Evolutionary conservation across 2,113 vertebrate genomes (phyloP), one percentile per base, ranked within the genome.

Genomic region (Fulica atra): DNA sequence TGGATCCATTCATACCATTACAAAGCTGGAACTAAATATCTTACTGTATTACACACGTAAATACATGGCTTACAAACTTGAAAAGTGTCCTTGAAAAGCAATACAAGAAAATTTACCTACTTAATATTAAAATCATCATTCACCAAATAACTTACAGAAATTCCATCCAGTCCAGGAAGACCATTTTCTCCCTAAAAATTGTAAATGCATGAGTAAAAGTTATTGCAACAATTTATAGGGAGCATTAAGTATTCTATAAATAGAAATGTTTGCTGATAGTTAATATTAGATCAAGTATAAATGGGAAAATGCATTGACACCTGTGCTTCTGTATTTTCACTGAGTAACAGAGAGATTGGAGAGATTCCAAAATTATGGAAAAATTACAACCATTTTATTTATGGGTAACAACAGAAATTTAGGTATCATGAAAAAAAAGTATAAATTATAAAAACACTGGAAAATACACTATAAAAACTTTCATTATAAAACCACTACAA

Each of bases 131-230:
- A 91, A 84, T 23, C 16, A 46, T 64, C 33, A 44, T 83, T 51
- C 13, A 19, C 25, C 65, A 89, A 92, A 74, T 25, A 82, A 97
- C 99, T 99, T 98, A 99, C 99, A 95, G 97, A 81, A 46, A 92
- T 66, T 48, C 99, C 99, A 78, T 97, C 95, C 40, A 88, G 13
- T 89, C 99, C 99, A 40, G 97, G 98, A 42, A 96, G 84, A n/a
- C 99, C 99, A 63, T 97, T 97, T 44, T 96, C 86, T 83, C 97
- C 97, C 99, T 99, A 94, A 94, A 92, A 97, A 93, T 94, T 38
- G 91, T 35, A 95, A 95, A 88, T 13, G 13, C 5, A 57, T 11
- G 13, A 3, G 28, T 66, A 59, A 94, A 94, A 88, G 70, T 71
- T 7, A 65, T 13, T 81, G 50, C 61, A 88, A 65, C 12, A 91